Conservation (phyloP, 2,888 invertebrate genomes). For the Notodromas monacha region DNA sequence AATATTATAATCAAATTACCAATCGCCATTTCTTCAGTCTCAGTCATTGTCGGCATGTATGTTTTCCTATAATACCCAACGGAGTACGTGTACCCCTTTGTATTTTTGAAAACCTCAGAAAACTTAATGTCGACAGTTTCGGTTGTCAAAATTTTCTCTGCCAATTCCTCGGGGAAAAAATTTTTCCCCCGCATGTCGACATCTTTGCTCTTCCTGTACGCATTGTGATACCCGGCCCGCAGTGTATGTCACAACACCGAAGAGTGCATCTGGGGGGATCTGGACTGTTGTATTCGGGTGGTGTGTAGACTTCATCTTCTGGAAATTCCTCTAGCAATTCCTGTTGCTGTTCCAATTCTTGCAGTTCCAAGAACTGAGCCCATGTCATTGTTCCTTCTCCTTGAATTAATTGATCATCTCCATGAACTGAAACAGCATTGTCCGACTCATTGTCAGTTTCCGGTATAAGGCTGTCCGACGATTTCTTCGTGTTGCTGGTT, state of each 20-base stretch:
- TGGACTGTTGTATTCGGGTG: constrained; percentile 4
- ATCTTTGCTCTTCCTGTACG: constrained; percentile 4
- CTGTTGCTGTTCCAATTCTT: too few relatives aligned
- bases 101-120: constrained; percentile 4
- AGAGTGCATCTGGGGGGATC: constrained; percentile 4
- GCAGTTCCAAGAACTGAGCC: constrained; percentile 4
- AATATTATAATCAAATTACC: constrained; percentile 2
- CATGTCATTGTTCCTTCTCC: constrained; percentile 4
- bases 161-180: constrained; percentile 4
- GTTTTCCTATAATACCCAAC: constrained; percentile 4
- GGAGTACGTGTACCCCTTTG: constrained; percentile 4
- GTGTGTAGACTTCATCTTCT: constrained; percentile 4
- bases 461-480: constrained; percentile 4
- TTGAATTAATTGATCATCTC: constrained; percentile 4
- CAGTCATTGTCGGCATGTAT: constrained; percentile 4
- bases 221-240: constrained; percentile 4
- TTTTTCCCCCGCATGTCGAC: constrained; percentile 4
- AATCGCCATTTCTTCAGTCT: constrained; percentile 4
- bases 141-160: constrained; percentile 4
- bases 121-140: constrained; percentile 4
- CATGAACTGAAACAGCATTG: constrained; percentile 4
- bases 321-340: too few relatives aligned
- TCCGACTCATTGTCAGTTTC: constrained; percentile 4
- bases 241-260: constrained; percentile 4
- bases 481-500: constrained; percentile 4